Evolutionary conservation across 2,888 invertebrate genomes (phyloP).

Genomic region (Ligdia adustata): DNA sequence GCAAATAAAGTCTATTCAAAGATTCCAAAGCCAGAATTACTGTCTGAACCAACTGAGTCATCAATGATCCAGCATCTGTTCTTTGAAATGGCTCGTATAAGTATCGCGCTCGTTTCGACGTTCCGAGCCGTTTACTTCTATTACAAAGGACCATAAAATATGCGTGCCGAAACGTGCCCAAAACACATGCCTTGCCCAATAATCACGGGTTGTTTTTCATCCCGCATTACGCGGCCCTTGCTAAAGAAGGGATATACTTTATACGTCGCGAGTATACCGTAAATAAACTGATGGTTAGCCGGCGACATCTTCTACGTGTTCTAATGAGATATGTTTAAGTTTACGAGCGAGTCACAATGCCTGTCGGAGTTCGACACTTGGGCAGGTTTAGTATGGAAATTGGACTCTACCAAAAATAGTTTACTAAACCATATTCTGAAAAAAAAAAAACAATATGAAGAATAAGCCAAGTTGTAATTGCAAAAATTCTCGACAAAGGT

Average conservation of each 20-base stretch:
- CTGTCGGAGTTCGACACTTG: slow-evolving; percentile 37
- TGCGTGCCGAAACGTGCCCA: slow-evolving; percentile 35
- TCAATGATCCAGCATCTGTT: slow-evolving; percentile 30
- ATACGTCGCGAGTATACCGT: slow-evolving; percentile 32
- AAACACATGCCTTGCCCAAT: slow-evolving; percentile 38
- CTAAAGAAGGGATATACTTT: slow-evolving; percentile 28
- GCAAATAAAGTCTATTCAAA: slow-evolving; percentile 37
- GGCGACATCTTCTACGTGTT: slow-evolving; percentile 56
- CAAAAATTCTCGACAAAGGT: background rate
- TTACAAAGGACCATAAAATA: slow-evolving; percentile 33
- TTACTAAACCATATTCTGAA: too few relatives aligned
- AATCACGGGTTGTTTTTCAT: slow-evolving; percentile 38
- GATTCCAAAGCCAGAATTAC: slow-evolving; percentile 23
- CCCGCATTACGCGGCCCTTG: slow-evolving; percentile 35
- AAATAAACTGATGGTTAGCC: slow-evolving; percentile 43
- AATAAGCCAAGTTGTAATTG: too few relatives aligned
- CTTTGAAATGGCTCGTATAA: slow-evolving; percentile 22
- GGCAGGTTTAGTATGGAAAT: too few relatives aligned
- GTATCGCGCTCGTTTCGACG: slow-evolving; percentile 17
- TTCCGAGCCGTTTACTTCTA: slow-evolving; percentile 30
- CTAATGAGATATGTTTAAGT: slow-evolving; percentile 59
- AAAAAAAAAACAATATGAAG: too few relatives aligned
- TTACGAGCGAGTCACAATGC: slow-evolving; percentile 50
- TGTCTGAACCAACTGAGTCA: slow-evolving; percentile 31
- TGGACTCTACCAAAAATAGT: too few relatives aligned